Evolutionary conservation across 1,140 invertebrate species (phyloP).

Genomic region (Micrasema minimum): DNA sequence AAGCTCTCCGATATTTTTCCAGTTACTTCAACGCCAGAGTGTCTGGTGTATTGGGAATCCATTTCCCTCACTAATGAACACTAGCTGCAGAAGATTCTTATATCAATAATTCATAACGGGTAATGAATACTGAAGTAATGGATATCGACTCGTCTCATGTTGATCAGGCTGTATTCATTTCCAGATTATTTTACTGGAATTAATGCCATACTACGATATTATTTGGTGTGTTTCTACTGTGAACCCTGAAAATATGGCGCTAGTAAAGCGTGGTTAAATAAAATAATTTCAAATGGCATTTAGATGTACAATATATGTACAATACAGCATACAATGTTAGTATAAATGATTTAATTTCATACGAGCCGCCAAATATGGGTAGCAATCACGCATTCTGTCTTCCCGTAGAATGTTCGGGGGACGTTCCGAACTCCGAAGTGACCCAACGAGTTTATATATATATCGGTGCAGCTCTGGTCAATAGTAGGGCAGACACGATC

Average conservation of each 20-base stretch:
- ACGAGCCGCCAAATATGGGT: neutral
- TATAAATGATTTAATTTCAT: constrained; percentile 14
- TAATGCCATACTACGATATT: neutral
- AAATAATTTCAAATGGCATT: no score
- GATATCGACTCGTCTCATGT: neutral
- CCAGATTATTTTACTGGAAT: no score
- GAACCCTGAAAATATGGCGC: no score
- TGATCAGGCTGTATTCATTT: neutral
- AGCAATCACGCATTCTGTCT: neutral
- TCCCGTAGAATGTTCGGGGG: constrained; percentile 17
- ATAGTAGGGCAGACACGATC: constrained; percentile 42
- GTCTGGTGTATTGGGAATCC: constrained; percentile 5
- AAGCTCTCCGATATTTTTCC: constrained; percentile 14
- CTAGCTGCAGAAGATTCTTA: neutral
- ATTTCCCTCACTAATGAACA: constrained; percentile 5
- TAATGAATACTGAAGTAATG: no score
- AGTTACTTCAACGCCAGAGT: constrained; percentile 26
- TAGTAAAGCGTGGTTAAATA: no score
- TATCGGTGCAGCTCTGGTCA: constrained; percentile 34
- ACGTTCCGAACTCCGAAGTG: constrained; percentile 26
- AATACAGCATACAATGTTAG: neutral
- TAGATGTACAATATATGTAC: no score
- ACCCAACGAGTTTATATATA: constrained; percentile 42
- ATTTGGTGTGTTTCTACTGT: neutral
- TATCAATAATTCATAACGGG: neutral